Conservation (phyloP, 2,888 invertebrate genomes). For the Folsomia manolachei region DNA sequence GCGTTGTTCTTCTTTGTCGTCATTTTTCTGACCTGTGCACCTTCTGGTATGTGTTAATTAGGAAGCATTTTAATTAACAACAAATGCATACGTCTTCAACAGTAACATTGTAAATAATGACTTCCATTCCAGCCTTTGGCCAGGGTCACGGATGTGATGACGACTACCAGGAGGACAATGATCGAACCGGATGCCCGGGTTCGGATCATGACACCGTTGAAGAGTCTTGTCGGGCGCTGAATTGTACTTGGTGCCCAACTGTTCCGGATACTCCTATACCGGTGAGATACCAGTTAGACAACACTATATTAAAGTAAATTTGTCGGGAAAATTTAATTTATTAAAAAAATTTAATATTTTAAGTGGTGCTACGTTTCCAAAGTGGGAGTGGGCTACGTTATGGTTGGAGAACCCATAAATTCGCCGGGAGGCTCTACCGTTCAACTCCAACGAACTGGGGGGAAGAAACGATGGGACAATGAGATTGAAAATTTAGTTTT, state of each 20-base stretch:
- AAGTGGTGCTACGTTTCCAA: conserved; percentile 19
- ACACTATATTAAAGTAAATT: too few relatives aligned
- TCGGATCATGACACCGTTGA: conserved; percentile 17
- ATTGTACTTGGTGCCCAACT: conserved; percentile 17
- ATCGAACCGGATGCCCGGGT: conserved; percentile 1
- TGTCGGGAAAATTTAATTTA: too few relatives aligned
- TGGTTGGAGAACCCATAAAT: conserved; percentile 26
- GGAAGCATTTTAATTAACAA: too few relatives aligned
- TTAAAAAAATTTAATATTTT: too few relatives aligned
- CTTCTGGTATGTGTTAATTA: too few relatives aligned
- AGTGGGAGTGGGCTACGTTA: conserved; percentile 17
- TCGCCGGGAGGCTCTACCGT: conserved; percentile 6
- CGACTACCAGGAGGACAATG: conserved; percentile 12
- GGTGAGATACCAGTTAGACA: conserved; percentile 11
- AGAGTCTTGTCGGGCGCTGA: conserved; percentile 8
- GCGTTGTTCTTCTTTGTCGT: background rate
- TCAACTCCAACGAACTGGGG: background rate
- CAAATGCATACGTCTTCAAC: too few relatives aligned
- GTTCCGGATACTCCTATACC: conserved; percentile 14
- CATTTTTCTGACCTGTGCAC: background rate
- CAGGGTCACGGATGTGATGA: conserved; percentile 20
- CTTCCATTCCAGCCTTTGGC: background rate
- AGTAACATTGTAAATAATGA: background rate
- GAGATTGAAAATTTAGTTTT: conserved; percentile 24
- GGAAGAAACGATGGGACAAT: conserved; percentile 9